phyloP scores from a whole-genome alignment of 2,113 vertebrate species.

The Xenus cinereus region DNA sequence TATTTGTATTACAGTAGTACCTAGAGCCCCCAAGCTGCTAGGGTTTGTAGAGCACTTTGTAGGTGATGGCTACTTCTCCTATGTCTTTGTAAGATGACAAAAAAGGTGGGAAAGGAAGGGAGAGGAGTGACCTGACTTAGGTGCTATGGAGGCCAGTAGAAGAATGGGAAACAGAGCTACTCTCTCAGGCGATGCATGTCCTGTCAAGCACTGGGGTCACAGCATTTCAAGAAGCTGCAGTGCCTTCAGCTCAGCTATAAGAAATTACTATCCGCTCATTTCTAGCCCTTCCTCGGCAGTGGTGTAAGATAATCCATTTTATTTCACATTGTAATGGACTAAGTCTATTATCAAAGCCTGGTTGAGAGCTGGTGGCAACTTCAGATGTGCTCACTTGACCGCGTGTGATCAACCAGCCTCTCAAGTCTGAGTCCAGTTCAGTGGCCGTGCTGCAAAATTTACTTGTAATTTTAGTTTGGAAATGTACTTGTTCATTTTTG shows the following conservation, averaged over 20 bases:
- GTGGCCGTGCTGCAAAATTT: neutral
- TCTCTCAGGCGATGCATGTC: neutral
- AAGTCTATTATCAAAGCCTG: neutral
- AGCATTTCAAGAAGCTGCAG: neutral
- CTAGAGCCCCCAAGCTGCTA: slow-evolving; percentile 22
- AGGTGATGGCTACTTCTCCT: neutral
- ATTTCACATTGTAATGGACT: neutral
- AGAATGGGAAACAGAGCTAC: neutral
- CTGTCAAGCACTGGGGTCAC: neutral
- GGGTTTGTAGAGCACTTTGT: neutral
- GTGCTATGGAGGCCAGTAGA: neutral
- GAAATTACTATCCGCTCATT: neutral
- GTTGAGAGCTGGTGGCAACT: neutral
- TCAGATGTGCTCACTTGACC: neutral
- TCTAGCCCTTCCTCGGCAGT: neutral
- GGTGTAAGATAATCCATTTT: neutral
- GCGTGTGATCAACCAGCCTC: neutral
- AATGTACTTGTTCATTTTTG: neutral
- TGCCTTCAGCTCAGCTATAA: neutral
- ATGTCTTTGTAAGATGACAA: neutral
- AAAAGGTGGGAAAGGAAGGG: neutral
- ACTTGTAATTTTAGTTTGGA: neutral
- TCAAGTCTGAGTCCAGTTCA: neutral
- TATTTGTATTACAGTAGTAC: slow-evolving; percentile 40
- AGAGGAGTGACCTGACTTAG: neutral